Base-by-base conservation (phyloP, 2,888 invertebrate genomes). In the Eucera pruinosa region DNA sequence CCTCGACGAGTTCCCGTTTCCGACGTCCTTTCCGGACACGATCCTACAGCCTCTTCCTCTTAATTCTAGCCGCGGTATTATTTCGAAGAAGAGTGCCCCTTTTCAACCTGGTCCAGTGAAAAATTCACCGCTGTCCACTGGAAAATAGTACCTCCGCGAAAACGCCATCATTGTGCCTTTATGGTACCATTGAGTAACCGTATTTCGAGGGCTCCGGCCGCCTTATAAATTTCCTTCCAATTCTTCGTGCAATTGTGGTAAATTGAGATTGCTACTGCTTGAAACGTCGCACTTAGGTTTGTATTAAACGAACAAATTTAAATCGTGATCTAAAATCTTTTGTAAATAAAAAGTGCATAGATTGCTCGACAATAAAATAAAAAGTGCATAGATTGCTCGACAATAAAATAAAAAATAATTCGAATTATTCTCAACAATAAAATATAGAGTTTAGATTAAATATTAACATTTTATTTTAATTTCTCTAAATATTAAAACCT, bases 1-100 rank as follows among this genome's bases (percentile, higher is more conserved):
- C 72, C 67, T 41, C 64, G 23, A 52, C 52, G 64, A 74, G 71
- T 61, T 67, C 57, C 66, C 48, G 55, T 75, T 79, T 64, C 78
- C 57, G 57, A 50, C 64, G 43, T 78, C 43, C 71, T 66, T 80
- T 58, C 60, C 71, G 62, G 50, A 33, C n/a, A n/a, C 58, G 52
- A 39, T 57, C 50, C 65, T 30, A 60, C 39, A 36, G 9, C 45
- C 20, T 20, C 5, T 9, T 58, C 13, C 58, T 20, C 36, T 13
- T 33, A 15, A 15, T 30, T 30, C 58, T n/a, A 41, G 20, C 48
- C 60, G 20, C 6, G n/a, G 6, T 20, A 57, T 66, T 66, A 66
- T 66, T 66, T 27, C 39, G 9, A n/a, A 13, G 13, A 47, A 11
- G 45, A 45, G 33, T 18, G 18, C 4, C 20, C 7, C 25, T 30